phyloP scores from a whole-genome alignment of 2,797 vertebrate genomes.

The Anguilla anguilla region DNA sequence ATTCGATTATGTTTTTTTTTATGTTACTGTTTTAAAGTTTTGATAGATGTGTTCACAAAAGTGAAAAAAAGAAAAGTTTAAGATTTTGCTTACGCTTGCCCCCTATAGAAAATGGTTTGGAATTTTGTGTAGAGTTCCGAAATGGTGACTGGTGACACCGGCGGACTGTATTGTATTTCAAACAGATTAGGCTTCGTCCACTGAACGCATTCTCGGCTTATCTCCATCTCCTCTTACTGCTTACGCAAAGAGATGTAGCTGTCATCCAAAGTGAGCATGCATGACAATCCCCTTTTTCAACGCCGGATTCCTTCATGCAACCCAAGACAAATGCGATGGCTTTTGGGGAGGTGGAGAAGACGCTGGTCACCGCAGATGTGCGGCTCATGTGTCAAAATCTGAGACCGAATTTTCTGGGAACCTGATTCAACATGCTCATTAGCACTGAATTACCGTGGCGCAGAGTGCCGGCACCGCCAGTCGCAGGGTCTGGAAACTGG shows the following conservation, averaged over 20 bases:
- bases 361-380: slow-evolving; percentile 37
- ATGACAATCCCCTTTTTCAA: slow-evolving; percentile 7
- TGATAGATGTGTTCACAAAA: background rate
- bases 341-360: slow-evolving; percentile 18
- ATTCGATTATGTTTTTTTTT: background rate
- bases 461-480: slow-evolving; percentile 46
- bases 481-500: slow-evolving; percentile 50
- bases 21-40: background rate
- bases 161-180: background rate
- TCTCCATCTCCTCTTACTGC: background rate
- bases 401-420: slow-evolving; percentile 51
- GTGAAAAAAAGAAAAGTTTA: background rate
- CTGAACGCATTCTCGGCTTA: slow-evolving; percentile 7
- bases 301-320: slow-evolving; percentile 29
- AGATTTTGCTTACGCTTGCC: background rate
- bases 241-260: slow-evolving; percentile 15
- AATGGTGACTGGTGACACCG: background rate
- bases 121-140: background rate
- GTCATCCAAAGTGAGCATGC: slow-evolving; percentile 22
- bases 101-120: background rate
- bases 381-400: slow-evolving; percentile 45
- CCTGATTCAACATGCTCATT: slow-evolving; percentile 64
- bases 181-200: background rate
- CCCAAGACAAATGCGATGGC: slow-evolving; percentile 27
- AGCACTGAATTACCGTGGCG: slow-evolving; percentile 51